These are phyloP conservation scores for Lochmaea crataegi DNA, from an alignment of 2,888 invertebrate species.

Conservation along the genomic window DNA sequence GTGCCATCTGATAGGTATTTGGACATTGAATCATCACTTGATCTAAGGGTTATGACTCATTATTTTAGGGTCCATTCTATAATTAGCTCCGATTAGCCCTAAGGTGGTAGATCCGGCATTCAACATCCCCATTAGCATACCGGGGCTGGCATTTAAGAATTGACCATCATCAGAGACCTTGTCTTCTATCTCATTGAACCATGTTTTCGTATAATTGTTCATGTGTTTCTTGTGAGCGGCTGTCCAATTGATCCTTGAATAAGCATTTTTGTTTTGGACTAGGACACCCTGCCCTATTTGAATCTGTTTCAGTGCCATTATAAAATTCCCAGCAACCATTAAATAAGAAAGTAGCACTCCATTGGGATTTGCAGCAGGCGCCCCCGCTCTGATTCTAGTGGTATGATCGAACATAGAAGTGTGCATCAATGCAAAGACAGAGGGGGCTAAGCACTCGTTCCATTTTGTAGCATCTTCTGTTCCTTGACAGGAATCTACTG, in stretches of 20 bases:
- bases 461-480: too few relatives aligned
- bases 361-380: too few relatives aligned
- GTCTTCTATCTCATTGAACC: background rate
- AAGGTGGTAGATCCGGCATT: slow-evolving; percentile 49
- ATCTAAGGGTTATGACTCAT: slow-evolving; percentile 10
- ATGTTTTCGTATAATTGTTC: background rate
- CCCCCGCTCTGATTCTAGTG: too few relatives aligned
- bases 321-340: slow-evolving; percentile 30
- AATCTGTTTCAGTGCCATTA: slow-evolving; percentile 39
- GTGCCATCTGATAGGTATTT: background rate
- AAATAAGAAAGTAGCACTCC: too few relatives aligned
- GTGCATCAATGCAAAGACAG: too few relatives aligned
- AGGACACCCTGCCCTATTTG: slow-evolving; percentile 30
- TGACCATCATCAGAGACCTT: background rate
- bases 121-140: slow-evolving; percentile 53
- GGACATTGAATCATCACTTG: slow-evolving; percentile 10
- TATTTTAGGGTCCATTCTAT: slow-evolving; percentile 9
- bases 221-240: background rate
- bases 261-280: slow-evolving; percentile 8
- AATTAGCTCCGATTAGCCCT: slow-evolving; percentile 24
- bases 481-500: too few relatives aligned
- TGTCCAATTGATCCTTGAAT: background rate
- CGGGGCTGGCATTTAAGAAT: slow-evolving; percentile 39
- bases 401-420: too few relatives aligned
- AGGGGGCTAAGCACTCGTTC: too few relatives aligned